phyloP scores from a whole-genome alignment of 2,888 invertebrate genomes.

The Auanema freiburgensis region DNA sequence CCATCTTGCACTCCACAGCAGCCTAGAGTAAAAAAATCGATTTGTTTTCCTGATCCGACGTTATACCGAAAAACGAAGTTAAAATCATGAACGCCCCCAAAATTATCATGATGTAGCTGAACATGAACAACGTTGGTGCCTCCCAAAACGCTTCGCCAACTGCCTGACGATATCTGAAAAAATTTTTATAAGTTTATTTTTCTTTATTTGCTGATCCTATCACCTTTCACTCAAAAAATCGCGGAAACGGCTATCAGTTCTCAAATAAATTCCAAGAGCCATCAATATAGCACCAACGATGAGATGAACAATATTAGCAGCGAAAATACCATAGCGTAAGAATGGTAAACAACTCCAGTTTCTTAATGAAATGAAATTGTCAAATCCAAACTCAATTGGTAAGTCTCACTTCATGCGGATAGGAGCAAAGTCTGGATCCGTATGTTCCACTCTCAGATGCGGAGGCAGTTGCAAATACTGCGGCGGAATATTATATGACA shows the following conservation, averaged over 20 bases:
- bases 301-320: not conserved
- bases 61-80: slow-evolving; percentile 54
- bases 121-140: slow-evolving; percentile 59
- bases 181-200: too few relatives aligned
- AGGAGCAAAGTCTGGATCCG: too few relatives aligned
- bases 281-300: slow-evolving; percentile 51
- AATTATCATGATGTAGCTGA: slow-evolving; percentile 63
- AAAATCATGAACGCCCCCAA: slow-evolving; percentile 57
- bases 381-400: too few relatives aligned
- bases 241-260: slow-evolving; percentile 59
- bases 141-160: slow-evolving; percentile 62
- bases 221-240: slow-evolving; percentile 61
- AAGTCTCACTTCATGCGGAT: too few relatives aligned
- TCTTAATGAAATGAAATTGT: too few relatives aligned
- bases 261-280: slow-evolving; percentile 57
- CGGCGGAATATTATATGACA: too few relatives aligned
- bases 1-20: slow-evolving; percentile 63
- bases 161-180: slow-evolving; percentile 54
- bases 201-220: not conserved
- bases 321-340: slow-evolving; percentile 45
- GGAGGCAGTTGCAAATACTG: too few relatives aligned
- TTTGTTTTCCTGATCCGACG: too few relatives aligned
- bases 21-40: slow-evolving; percentile 35
- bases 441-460: too few relatives aligned
- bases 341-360: slow-evolving; percentile 35